phyloP scores from a whole-genome alignment of 2,797 vertebrate species.

The Oreochromis mossambicus region DNA sequence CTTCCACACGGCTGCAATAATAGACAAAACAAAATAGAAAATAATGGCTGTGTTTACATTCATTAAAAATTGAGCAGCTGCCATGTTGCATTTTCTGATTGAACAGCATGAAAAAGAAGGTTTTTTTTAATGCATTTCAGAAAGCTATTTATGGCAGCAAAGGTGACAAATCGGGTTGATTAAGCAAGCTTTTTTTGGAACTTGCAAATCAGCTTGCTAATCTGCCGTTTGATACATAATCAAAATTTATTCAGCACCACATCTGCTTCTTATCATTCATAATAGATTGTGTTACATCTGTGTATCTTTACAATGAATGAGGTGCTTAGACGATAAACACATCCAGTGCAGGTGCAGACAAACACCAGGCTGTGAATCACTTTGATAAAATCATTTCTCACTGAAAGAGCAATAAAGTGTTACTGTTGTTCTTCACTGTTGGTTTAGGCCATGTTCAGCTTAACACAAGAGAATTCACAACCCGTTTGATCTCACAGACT shows the following conservation, averaged over 20 bases:
- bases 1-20: not conserved
- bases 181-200: not conserved
- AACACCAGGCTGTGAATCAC: not conserved
- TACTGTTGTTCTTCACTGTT: not conserved
- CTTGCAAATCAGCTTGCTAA: not conserved
- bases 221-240: not conserved
- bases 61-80: not conserved
- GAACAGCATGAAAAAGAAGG: not conserved
- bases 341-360: not conserved
- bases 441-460: not conserved
- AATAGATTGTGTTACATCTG: not conserved
- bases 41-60: not conserved
- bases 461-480: not conserved
- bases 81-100: not conserved
- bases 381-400: not conserved
- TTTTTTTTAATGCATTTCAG: not conserved
- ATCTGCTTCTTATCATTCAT: constrained; percentile 22
- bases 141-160: not conserved
- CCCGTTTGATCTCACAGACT: not conserved
- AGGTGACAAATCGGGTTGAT: not conserved
- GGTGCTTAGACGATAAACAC: not conserved
- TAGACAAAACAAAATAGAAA: not conserved
- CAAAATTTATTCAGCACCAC: not conserved
- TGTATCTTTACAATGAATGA: not conserved
- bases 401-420: not conserved